Base-by-base conservation (phyloP, 2,113 vertebrate species). In the Marmota flaviventris region DNA sequence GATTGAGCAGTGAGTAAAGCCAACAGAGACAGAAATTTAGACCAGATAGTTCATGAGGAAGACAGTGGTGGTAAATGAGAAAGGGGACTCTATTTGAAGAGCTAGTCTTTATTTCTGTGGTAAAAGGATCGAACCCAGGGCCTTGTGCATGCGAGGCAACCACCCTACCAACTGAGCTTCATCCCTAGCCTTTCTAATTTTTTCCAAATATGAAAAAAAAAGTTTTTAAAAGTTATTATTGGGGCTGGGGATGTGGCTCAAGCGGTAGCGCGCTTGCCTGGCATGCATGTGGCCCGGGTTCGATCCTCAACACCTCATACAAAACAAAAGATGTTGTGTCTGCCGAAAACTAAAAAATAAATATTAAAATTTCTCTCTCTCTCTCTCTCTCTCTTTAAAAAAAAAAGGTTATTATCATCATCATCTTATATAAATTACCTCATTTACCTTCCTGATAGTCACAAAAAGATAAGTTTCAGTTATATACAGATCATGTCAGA, bases 381-480 rank as follows among this genome's bases (percentile, higher is more conserved):
- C 45, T 45, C 42, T 45, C 42, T 42, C 42, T 42, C 42, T 42
- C 42, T 42, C 42, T 42, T 7, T 45, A 45, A 45, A 45, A 45
- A 45, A 45, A 8, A 72, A 78, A 82, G 94, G 82, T 70, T 93
- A 82, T 84, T 45, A 20, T 67, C 86, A 53, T 51, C 48, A 53
- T 92, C 29, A 75, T 72, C 75, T 85, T 93, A 58, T 34, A 67
- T 90, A 53, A 91, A 83, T 70, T 92, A 13, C 42, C 48, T 91
- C n/a, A 56, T n/a, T 85, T 79, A 39, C 78, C 56, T 92, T n/a
- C 17, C 63, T 86, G 58, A n/a, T 95, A 86, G 18, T 89, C 25
- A n/a, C 29, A 37, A 73, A 85, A 81, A 72, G 8, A 32, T 48
- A 72, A 45, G 39, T 70, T 32, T 91, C 24, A 89, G 0, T 81